These are phyloP conservation scores for Chrosomus eos DNA, from an alignment of 2,797 vertebrate genomes.

Conservation along the genomic window DNA sequence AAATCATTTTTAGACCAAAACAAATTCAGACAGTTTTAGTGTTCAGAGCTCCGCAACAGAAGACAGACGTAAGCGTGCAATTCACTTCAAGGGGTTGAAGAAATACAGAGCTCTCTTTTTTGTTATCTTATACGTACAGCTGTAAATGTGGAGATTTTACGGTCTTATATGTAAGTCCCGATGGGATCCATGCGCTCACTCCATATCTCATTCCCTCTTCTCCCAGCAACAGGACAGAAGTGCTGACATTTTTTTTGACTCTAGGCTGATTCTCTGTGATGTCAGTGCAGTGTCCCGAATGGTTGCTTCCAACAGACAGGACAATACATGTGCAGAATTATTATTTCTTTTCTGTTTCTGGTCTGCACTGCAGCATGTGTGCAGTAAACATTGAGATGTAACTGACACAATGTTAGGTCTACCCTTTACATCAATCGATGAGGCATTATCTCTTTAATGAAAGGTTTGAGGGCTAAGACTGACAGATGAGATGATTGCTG, in stretches of 20 bases:
- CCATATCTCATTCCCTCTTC: constrained; percentile 19
- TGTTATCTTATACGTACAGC: background rate
- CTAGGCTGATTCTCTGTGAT: constrained; percentile 39
- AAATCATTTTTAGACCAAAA: constrained; percentile 37
- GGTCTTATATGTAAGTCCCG: constrained; percentile 13
- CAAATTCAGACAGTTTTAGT: constrained; percentile 38
- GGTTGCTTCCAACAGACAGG: constrained; percentile 34
- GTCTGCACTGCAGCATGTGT: background rate
- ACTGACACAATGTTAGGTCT: constrained; percentile 24
- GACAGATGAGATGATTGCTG: constrained; percentile 32
- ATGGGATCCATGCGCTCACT: constrained; percentile 17
- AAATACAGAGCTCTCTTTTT: background rate
- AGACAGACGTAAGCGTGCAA: background rate
- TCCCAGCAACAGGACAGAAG: constrained; percentile 46
- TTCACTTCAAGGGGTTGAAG: background rate
- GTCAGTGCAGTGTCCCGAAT: constrained; percentile 34
- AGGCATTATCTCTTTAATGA: constrained; percentile 32
- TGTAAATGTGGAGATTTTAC: constrained; percentile 8
- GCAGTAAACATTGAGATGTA: constrained; percentile 12
- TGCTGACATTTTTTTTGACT: constrained; percentile 54
- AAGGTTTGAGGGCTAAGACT: constrained; percentile 16
- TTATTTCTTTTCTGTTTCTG: constrained; percentile 11
- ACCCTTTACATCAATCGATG: constrained; percentile 27
- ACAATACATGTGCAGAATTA: constrained; percentile 11
- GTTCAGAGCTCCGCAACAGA: background rate